Evolutionary conservation across 1,140 invertebrate genomes (phyloP).

Genomic region (Conus betulinus): DNA sequence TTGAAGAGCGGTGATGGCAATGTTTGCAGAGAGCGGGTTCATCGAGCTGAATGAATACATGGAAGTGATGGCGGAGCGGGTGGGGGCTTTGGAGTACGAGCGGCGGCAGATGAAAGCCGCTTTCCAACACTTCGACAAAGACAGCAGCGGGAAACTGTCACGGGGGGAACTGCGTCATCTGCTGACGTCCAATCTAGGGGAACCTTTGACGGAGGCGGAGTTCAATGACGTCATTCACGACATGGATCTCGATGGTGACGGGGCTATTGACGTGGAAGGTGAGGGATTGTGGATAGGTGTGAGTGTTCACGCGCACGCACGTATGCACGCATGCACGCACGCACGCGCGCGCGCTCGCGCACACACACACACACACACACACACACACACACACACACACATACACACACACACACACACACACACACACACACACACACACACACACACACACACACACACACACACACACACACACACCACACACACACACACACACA

Average conservation of each 20-base stretch:
- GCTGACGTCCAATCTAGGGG: conserved; percentile 10
- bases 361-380: no score
- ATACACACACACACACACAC: no score
- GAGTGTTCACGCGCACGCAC: no score
- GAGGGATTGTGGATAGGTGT: background rate
- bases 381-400: no score
- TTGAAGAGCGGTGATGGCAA: no score
- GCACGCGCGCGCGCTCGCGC: no score
- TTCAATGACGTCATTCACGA: conserved; percentile 20
- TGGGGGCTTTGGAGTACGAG: conserved; percentile 1
- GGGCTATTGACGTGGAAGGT: background rate
- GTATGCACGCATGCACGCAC: no score
- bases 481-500: no score
- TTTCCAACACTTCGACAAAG: conserved; percentile 9
- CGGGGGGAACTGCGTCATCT: background rate
- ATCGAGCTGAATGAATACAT: conserved; percentile 15
- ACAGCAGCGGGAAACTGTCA: background rate
- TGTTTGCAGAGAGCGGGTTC: conserved; percentile 7
- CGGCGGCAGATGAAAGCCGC: background rate
- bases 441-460: no score
- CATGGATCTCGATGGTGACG: conserved; percentile 19
- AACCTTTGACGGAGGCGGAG: conserved; percentile 10
- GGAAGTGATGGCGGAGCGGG: background rate
- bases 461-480: no score
- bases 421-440: no score